A percentile compares a stretch with the other conserved stretches of the same genome.
Evolutionary conservation across 1,140 invertebrate species (phyloP).

Genomic region (Pachyrhynchus sulphureomaculatus): DNA sequence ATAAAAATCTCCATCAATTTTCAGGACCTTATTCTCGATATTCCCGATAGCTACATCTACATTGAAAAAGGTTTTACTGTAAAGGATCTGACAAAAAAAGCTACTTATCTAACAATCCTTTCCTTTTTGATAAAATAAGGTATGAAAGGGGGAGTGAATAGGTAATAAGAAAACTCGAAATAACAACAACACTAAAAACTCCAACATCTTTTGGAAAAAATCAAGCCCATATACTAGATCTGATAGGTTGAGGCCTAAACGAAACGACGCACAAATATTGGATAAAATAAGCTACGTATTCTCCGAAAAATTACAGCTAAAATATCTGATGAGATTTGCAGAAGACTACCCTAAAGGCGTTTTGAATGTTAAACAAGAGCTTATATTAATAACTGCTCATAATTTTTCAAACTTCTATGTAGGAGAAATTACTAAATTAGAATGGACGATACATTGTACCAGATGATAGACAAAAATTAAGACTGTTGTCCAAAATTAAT

Average conservation of each 20-base stretch:
- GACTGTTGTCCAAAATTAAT: constrained; percentile 11
- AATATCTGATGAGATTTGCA: constrained; percentile 28
- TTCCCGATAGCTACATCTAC: constrained; percentile 34
- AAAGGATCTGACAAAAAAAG: background rate
- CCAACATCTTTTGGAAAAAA: background rate
- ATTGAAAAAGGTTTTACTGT: constrained; percentile 31
- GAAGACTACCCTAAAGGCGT: constrained; percentile 30
- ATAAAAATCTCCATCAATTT: constrained; percentile 34
- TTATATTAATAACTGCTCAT: constrained; percentile 19
- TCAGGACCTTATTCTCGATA: constrained; percentile 32
- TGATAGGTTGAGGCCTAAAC: background rate
- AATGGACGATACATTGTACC: constrained; percentile 31
- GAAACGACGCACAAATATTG: background rate
- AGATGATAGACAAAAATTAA: background rate
- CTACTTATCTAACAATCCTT: constrained; percentile 9
- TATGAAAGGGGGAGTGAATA: background rate
- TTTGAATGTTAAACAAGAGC: constrained; percentile 27
- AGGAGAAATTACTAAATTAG: constrained; percentile 17
- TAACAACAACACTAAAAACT: background rate
- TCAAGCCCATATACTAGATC: background rate
- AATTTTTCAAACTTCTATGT: background rate
- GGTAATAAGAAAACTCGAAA: background rate
- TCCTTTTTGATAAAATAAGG: background rate
- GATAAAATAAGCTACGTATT: background rate
- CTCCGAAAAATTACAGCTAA: constrained; percentile 12